phyloP scores from a whole-genome alignment of 2,888 invertebrate genomes.

The Sphecodes monilicornis region DNA sequence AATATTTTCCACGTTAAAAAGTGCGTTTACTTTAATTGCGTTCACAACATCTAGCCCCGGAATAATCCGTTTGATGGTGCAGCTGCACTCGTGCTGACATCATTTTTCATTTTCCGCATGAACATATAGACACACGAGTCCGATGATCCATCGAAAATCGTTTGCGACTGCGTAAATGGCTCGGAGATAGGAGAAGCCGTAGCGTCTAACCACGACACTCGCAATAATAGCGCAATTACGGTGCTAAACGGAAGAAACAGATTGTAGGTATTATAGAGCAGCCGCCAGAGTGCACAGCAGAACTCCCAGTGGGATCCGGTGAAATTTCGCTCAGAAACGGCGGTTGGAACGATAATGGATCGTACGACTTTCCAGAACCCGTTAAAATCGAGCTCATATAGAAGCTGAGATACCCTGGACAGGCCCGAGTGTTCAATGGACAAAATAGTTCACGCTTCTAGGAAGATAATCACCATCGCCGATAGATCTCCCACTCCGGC shows the following conservation, averaged over 20 bases:
- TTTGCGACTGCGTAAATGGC: conserved; percentile 56
- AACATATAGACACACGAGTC: background rate
- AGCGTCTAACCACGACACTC: conserved; percentile 36
- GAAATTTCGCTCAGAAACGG: conserved; percentile 61
- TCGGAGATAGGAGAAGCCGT: conserved; percentile 49
- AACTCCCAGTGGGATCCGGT: conserved; percentile 48
- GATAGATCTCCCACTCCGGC: conserved; percentile 6
- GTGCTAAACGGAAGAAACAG: conserved; percentile 71
- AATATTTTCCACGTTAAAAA: background rate
- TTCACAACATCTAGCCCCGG: background rate
- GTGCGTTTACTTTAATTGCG: background rate
- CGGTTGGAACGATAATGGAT: conserved; percentile 61
- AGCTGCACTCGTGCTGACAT: background rate
- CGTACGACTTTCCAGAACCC: conserved; percentile 49
- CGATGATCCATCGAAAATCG: conserved; percentile 38
- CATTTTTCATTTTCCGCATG: background rate
- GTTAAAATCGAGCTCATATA: conserved; percentile 44
- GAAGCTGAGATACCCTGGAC: background rate
- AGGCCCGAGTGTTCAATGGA: conserved; percentile 37
- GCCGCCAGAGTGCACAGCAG: conserved; percentile 49
- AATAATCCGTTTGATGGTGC: background rate
- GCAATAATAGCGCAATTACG: conserved; percentile 73
- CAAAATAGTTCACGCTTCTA: conserved; percentile 45
- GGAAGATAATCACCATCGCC: conserved; percentile 23
- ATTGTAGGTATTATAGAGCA: conserved; percentile 66